phyloP scores from a whole-genome alignment of 2,113 vertebrate species.

The Dolichallabes microphthalmus region DNA sequence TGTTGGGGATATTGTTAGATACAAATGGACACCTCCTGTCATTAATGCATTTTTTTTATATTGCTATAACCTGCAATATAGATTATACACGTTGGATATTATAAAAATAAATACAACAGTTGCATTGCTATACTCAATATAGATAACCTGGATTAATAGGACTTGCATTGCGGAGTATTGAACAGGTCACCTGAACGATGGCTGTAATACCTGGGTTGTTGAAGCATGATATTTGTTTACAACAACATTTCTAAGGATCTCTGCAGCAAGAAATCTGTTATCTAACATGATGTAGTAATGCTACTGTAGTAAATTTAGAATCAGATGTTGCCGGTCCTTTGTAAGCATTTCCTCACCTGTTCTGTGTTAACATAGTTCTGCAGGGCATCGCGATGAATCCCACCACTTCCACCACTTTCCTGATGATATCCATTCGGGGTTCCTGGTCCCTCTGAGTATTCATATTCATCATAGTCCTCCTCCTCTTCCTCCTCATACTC shows the following conservation, averaged over 20 bases:
- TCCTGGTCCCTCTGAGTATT: slow-evolving; percentile 77
- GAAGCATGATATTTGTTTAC: background rate
- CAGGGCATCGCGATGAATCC: slow-evolving; percentile 78
- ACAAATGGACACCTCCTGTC: background rate
- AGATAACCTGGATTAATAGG: background rate
- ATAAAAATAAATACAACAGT: background rate
- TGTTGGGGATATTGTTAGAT: background rate
- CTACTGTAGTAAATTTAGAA: background rate
- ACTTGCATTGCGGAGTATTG: background rate
- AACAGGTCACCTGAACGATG: background rate
- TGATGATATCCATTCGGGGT: slow-evolving; percentile 85
- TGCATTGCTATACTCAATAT: background rate
- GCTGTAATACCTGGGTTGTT: background rate
- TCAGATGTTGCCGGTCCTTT: slow-evolving; percentile 33
- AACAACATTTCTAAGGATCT: background rate
- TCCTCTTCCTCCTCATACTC: slow-evolving; percentile 72
- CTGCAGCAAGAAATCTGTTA: background rate
- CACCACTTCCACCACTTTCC: slow-evolving; percentile 74
- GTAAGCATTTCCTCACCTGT: slow-evolving; percentile 53
- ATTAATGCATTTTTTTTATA: background rate
- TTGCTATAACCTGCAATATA: background rate
- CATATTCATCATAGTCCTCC: slow-evolving; percentile 78
- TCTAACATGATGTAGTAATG: background rate
- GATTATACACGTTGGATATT: background rate
- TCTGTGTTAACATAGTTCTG: slow-evolving; percentile 83